Evolutionary conservation across 2,888 invertebrate genomes (phyloP).

Genomic region (Idaea dimidiata): DNA sequence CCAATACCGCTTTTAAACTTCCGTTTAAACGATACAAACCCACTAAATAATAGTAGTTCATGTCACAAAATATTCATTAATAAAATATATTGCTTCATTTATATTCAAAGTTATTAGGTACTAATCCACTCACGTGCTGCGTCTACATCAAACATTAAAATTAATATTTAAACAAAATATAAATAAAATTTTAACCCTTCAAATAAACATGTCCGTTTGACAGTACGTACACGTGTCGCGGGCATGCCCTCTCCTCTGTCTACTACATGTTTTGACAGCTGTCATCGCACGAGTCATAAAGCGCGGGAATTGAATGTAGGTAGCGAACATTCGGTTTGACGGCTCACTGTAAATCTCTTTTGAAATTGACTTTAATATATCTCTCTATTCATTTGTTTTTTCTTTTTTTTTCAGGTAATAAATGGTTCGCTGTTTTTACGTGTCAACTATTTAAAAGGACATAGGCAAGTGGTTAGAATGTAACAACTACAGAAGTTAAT

Average conservation of each 20-base stretch:
- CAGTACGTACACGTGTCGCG: background rate
- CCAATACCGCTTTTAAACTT: no score
- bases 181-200: background rate
- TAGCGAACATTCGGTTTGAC: background rate
- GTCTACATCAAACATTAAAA: background rate
- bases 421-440: no score
- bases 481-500: no score
- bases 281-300: slow-evolving; percentile 40
- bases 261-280: slow-evolving; percentile 55
- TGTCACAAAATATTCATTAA: background rate
- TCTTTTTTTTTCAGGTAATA: no score
- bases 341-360: background rate
- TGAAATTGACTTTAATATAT: background rate
- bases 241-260: background rate
- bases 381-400: no score
- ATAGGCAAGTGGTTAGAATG: no score
- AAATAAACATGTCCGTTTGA: background rate
- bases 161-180: background rate
- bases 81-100: background rate
- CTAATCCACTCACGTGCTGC: background rate
- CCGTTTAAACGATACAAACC: no score
- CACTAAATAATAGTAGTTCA: background rate
- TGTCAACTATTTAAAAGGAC: no score
- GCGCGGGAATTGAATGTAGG: background rate
- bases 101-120: background rate